Conservation (phyloP, 2,797 vertebrate genomes). For the Betta splendens region DNA sequence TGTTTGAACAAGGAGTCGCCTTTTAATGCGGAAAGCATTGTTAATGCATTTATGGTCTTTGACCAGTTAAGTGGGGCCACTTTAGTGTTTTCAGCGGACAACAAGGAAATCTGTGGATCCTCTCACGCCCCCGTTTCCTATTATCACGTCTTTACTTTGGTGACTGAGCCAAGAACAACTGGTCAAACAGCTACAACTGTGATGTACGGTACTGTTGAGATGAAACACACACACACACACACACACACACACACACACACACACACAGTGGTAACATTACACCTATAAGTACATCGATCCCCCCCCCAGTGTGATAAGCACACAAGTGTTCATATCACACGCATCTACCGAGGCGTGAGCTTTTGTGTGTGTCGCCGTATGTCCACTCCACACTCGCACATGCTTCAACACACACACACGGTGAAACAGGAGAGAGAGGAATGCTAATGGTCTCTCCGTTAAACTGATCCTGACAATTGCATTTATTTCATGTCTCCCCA, state of each 20-base stretch:
- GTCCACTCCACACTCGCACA: slow-evolving; percentile 16
- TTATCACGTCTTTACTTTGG: slow-evolving; percentile 30
- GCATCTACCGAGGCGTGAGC: slow-evolving; percentile 38
- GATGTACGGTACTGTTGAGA: slow-evolving; percentile 19
- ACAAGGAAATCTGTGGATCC: slow-evolving; percentile 56
- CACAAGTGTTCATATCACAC: slow-evolving; percentile 36
- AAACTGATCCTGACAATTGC: slow-evolving; percentile 65
- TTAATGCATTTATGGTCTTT: slow-evolving; percentile 77
- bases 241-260: slow-evolving; percentile 1
- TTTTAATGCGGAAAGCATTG: slow-evolving; percentile 71
- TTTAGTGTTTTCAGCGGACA: slow-evolving; percentile 57
- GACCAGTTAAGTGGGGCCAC: slow-evolving; percentile 69
- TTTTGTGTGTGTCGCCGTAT: slow-evolving; percentile 32
- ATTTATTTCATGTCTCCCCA: slow-evolving; percentile 61
- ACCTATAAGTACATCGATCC: slow-evolving; percentile 50
- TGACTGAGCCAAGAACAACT: slow-evolving; percentile 19
- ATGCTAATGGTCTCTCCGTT: slow-evolving; percentile 55
- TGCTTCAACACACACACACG: slow-evolving; percentile 14
- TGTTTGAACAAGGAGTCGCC: slow-evolving; percentile 55
- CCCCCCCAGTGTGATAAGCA: slow-evolving; percentile 16
- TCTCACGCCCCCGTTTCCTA: slow-evolving; percentile 35
- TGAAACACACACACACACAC: background rate
- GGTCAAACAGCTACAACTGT: slow-evolving; percentile 14
- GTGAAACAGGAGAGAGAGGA: background rate
- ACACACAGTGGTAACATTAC: slow-evolving; percentile 19